Percentiles rank a stretch among this genome's conserved stretches.
Evolutionary conservation across 1,140 invertebrate genomes (phyloP).

Genomic region (Brachionus sp.): DNA sequence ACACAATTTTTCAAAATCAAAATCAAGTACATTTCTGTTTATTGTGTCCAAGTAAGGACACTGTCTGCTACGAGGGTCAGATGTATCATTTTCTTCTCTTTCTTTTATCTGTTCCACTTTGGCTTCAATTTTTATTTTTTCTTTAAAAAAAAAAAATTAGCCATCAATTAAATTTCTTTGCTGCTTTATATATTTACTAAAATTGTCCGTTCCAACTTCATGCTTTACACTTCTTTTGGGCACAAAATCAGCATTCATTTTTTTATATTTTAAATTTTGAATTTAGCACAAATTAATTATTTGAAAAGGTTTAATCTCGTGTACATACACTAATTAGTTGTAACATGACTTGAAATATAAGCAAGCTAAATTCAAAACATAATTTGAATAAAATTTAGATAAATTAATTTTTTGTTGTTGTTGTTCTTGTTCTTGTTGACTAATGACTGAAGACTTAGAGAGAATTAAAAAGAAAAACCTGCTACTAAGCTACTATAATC

Average conservation of each 20-base stretch:
- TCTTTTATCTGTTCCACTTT: neutral
- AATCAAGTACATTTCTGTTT: conserved; percentile 89
- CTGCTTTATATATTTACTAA: neutral
- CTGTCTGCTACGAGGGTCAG: conserved; percentile 51
- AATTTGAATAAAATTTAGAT: neutral
- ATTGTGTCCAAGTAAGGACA: conserved; percentile 96
- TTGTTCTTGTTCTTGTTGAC: neutral
- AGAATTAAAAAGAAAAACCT: conserved; percentile 26
- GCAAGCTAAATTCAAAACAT: neutral
- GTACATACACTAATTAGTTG: neutral
- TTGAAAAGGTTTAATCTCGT: too few species aligned
- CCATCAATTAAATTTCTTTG: neutral
- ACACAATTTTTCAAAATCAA: conserved; percentile 99
- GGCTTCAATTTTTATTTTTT: conserved; percentile 22
- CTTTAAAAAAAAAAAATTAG: conserved; percentile 16
- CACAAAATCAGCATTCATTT: conserved; percentile 18
- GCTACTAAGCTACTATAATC: conserved; percentile 18
- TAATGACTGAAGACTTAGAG: conserved; percentile 18
- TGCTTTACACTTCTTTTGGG: neutral
- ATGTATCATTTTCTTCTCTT: neutral
- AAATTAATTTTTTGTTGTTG: neutral
- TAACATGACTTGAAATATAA: conserved; percentile 43
- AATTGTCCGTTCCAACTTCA: conserved; percentile 1
- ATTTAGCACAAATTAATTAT: neutral
- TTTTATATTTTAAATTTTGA: neutral